These are phyloP conservation scores for Phyto melanocephala DNA, from an alignment of 2,888 invertebrate genomes.

Conservation along the genomic window DNA sequence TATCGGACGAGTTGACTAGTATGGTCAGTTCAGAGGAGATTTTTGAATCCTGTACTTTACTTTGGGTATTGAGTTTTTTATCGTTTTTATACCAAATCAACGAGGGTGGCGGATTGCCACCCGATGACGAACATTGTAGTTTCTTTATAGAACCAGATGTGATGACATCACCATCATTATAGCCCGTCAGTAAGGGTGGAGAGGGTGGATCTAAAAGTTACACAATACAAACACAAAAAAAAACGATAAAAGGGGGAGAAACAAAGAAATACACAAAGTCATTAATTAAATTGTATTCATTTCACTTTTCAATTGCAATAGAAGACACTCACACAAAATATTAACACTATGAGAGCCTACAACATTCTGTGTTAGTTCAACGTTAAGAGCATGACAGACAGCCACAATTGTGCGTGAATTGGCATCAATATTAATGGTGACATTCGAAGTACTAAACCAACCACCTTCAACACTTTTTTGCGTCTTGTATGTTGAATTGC, in stretches of 20 bases:
- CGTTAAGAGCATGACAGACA: constrained; percentile 76
- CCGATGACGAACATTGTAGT: constrained; percentile 73
- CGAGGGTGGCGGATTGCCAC: constrained; percentile 74
- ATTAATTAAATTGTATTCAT: constrained; percentile 52
- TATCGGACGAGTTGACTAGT: constrained; percentile 75
- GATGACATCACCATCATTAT: constrained; percentile 75
- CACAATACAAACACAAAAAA: neutral
- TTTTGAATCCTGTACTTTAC: constrained; percentile 72
- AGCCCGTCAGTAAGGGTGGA: constrained; percentile 73
- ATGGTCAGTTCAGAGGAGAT: constrained; percentile 74
- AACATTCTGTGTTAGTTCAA: constrained; percentile 75
- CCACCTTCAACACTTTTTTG: constrained; percentile 71
- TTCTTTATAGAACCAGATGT: constrained; percentile 75
- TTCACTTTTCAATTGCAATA: constrained; percentile 38
- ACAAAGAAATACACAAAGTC: neutral
- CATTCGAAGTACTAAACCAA: constrained; percentile 75
- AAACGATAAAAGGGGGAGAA: neutral
- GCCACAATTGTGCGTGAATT: constrained; percentile 74
- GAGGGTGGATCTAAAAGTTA: constrained; percentile 73
- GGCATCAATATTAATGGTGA: constrained; percentile 72
- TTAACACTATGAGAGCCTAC: constrained; percentile 76
- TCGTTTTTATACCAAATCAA: constrained; percentile 76
- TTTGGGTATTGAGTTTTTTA: constrained; percentile 73
- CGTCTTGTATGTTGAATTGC: constrained; percentile 71
- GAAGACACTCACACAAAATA: constrained; percentile 73